Evolutionary conservation across 1,140 invertebrate genomes (phyloP).

Genomic region (Orius laevigatus): DNA sequence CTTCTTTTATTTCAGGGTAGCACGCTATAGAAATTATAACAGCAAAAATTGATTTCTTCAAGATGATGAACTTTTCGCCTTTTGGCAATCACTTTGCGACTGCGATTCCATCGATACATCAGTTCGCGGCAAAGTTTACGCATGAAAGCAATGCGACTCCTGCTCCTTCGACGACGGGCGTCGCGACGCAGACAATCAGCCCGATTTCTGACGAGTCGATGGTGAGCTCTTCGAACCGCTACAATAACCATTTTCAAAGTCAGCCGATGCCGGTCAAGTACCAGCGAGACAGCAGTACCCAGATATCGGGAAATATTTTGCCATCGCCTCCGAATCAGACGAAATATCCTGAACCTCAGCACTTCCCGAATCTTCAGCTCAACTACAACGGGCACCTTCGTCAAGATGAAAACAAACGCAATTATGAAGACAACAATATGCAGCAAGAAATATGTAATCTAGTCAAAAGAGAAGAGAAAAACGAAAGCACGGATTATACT

Average conservation of each 20-base stretch:
- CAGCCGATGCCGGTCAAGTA: constrained; percentile 18
- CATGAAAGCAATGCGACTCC: constrained; percentile 42
- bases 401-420: constrained; percentile 10
- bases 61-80: constrained; percentile 54
- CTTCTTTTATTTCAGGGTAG: too few species aligned
- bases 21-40: too few species aligned
- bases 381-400: constrained; percentile 12
- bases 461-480: constrained; percentile 19
- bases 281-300: constrained; percentile 20
- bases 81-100: constrained; percentile 41
- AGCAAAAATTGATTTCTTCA: not conserved
- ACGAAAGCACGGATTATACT: constrained; percentile 15
- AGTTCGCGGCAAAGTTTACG: constrained; percentile 46
- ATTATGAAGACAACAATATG: constrained; percentile 13
- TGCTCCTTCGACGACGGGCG: constrained; percentile 20
- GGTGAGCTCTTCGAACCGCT: constrained; percentile 13
- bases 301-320: constrained; percentile 18
- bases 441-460: constrained; percentile 8
- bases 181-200: constrained; percentile 8
- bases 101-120: constrained; percentile 31
- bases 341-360: too few species aligned
- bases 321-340: constrained; percentile 13
- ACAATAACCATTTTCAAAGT: constrained; percentile 16
- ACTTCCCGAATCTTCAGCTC: constrained; percentile 15
- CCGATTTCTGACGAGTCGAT: constrained; percentile 13